Base-by-base conservation (phyloP, 1,140 invertebrate genomes). In the Meloidogyne hapla region DNA sequence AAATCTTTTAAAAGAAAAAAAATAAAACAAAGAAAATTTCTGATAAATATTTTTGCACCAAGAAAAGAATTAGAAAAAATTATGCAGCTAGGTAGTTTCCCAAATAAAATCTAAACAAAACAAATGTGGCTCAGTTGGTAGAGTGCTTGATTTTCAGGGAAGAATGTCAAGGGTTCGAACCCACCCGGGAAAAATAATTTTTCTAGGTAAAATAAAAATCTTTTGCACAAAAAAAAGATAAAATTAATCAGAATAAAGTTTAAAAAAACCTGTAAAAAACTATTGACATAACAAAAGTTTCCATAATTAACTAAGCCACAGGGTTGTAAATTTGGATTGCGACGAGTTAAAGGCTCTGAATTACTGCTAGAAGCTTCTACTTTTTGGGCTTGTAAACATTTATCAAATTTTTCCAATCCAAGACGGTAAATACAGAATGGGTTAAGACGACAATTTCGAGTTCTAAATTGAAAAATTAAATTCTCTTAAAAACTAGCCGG, bases 241-340 rank as follows among this genome's bases (percentile, higher is more conserved):
- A 64, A 73, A 40, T 69, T 21, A 10, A 5, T n/a, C 26, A 23
- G 2, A 62, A 23, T 56, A 65, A 38, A 38, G 25, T 66, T 6
- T 13, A 40, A 48, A 23, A 63, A 69, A 26, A 85, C 85, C 81
- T 85, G 84, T 33, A 85, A 77, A 64, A 85, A 85, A 64, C 83
- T 85, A 70, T 85, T 85, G 3, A 85, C 80, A 76, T 85, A 85
- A 69, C 84, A 85, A 65, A 71, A 85, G 45, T 85, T 85, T 13
- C 85, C 84, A 26, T 45, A 64, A 65, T 85, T 85, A 2, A 62
- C 64, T 0, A 85, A 69, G 2, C 84, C 84, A 70, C 85, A 86
- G 15, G 84, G 84, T 38, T 83, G 80, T 13, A 78, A 71, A 13
- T 69, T 69, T 18, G 77, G 8, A 48, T 85, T 83, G 48, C 84